Evolutionary conservation across 2,888 invertebrate species (phyloP).

Genomic region (Strigamia transsilvanica): DNA sequence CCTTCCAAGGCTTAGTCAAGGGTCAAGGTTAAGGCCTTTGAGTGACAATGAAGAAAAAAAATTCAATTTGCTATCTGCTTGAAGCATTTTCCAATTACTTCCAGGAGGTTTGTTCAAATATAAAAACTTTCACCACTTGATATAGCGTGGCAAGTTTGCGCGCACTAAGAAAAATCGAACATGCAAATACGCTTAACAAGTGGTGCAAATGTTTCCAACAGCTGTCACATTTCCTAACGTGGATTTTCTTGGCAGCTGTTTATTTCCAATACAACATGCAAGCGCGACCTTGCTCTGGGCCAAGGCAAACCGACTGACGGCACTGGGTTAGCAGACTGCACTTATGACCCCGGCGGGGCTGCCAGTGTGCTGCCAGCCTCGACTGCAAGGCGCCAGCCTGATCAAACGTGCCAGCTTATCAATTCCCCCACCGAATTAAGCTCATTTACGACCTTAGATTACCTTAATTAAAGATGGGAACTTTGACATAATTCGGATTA

Average conservation of each 20-base stretch:
- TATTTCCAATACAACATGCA: not conserved
- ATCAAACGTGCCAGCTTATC: slow-evolving; percentile 12
- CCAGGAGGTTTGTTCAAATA: slow-evolving; percentile 21
- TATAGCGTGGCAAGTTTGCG: not conserved
- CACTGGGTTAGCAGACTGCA: slow-evolving; percentile 52
- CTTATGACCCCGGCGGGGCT: slow-evolving; percentile 50
- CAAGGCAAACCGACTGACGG: slow-evolving; percentile 51
- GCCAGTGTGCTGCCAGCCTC: slow-evolving; percentile 43
- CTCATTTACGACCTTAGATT: not conserved
- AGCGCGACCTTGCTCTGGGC: slow-evolving; percentile 50
- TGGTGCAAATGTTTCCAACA: not conserved
- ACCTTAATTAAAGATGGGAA: not conserved
- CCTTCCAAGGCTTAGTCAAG: not conserved
- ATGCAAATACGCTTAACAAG: not conserved
- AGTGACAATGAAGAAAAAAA: not conserved
- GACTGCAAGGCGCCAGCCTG: slow-evolving; percentile 43
- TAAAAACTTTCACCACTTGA: slow-evolving; percentile 1
- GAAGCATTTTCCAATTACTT: slow-evolving; percentile 22
- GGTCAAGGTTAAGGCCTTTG: slow-evolving; percentile 43
- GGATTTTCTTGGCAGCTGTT: slow-evolving; percentile 8
- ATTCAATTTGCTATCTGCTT: slow-evolving; percentile 18
- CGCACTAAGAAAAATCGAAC: not conserved
- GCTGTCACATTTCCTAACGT: not conserved
- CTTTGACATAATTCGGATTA: not conserved
- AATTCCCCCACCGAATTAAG: not conserved